Evolutionary conservation across 2,113 vertebrate species (phyloP), one percentile per base, ranked within the genome.

Genomic region (Numida meleagris): DNA sequence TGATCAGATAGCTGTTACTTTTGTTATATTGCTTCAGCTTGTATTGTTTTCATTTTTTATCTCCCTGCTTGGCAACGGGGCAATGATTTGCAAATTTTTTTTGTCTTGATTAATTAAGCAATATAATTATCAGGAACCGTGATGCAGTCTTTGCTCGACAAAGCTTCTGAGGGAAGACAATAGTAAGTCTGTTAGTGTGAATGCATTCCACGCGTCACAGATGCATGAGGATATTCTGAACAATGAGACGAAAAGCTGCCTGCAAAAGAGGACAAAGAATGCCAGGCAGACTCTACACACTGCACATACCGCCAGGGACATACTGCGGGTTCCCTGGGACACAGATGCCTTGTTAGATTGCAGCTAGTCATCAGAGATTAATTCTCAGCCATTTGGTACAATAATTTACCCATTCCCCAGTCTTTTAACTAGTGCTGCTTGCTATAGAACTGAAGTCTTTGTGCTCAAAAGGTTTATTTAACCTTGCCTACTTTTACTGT

Each of bases 61-160:
- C 97, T 98, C 96, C 95, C 96, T 98, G 97, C 98, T 97, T 98
- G 97, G 98, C 97, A 98, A 98, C 98, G 91, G 55, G 96, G 98
- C 98, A 98, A 96, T 97, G 98, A 98, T 98, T 98, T 98, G 98
- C 98, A 98, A 98, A 98, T 98, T 98, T 98, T 98, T 98, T 97
- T 98, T 98, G 97, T 98, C 98, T 98, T 98, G 98, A 98, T 98
- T 98, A 98, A 98, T 98, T 98, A 98, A 98, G 98, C 98, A 98
- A 98, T 98, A 98, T 98, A 98, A 98, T 98, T 98, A 98, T 98
- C 98, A 96, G 97, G 97, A 97, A 96, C 97, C 95, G 81, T 97
- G 97, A 97, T 96, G 97, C 97, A 97, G 98, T 97, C 98, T 98
- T 98, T 97, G 97, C 97, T 97, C 82, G 82, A 98, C 98, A 98